These are phyloP conservation scores for Timandra comae DNA, from an alignment of 2,888 invertebrate species.

Conservation along the genomic window DNA sequence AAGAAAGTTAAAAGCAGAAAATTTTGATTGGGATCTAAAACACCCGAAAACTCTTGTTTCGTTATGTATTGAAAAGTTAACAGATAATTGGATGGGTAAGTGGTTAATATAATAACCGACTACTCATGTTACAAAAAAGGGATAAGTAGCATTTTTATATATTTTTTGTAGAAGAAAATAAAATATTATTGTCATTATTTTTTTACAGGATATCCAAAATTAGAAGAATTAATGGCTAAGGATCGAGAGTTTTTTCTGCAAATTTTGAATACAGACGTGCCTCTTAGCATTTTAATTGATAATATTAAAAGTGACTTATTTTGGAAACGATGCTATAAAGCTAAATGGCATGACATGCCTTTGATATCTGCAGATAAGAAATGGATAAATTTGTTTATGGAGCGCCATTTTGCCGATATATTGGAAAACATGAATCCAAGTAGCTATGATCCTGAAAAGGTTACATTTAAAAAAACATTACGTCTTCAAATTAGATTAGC, in stretches of 20 bases:
- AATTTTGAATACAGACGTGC: slow-evolving; percentile 53
- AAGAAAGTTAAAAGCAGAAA: slow-evolving; percentile 66
- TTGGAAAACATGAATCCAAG: slow-evolving; percentile 68
- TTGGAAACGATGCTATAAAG: slow-evolving; percentile 63
- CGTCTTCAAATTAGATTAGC: too few relatives aligned
- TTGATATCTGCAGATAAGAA: slow-evolving; percentile 37
- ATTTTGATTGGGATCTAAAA: slow-evolving; percentile 70
- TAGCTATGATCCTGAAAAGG: slow-evolving; percentile 70
- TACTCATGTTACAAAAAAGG: too few relatives aligned
- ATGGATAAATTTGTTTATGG: slow-evolving; percentile 67
- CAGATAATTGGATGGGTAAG: slow-evolving; percentile 63
- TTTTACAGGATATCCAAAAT: slow-evolving; percentile 46
- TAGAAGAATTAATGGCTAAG: slow-evolving; percentile 53
- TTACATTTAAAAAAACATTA: too few relatives aligned
- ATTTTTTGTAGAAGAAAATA: too few relatives aligned
- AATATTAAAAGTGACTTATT: slow-evolving; percentile 67
- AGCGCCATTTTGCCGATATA: slow-evolving; percentile 60
- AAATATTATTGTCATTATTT: too few relatives aligned
- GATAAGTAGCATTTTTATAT: too few relatives aligned
- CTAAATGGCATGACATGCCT: slow-evolving; percentile 51
- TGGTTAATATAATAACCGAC: too few relatives aligned
- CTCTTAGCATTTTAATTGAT: slow-evolving; percentile 60
- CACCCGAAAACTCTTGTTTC: slow-evolving; percentile 62
- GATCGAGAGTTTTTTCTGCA: slow-evolving; percentile 62
- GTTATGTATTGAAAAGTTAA: slow-evolving; percentile 66